Conservation (phyloP, 2,888 invertebrate species). For the Drosophila neonasuta region DNA sequence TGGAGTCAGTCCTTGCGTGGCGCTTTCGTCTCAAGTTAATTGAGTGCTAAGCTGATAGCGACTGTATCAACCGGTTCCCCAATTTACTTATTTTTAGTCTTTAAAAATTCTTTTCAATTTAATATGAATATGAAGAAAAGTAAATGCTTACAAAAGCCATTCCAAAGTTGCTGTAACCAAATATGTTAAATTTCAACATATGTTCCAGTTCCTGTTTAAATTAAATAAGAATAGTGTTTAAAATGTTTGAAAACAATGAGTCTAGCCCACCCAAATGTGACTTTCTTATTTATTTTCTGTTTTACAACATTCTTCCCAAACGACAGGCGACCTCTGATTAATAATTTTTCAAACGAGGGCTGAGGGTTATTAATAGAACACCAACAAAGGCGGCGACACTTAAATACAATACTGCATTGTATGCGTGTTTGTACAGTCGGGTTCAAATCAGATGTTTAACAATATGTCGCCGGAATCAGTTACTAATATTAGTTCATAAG, state of each 20-base stretch:
- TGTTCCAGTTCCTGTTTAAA: no score
- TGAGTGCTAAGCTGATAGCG: constrained; percentile 45
- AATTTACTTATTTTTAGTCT: no score
- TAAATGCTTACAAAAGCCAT: no score
- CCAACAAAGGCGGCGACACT: not conserved
- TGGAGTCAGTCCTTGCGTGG: constrained; percentile 12
- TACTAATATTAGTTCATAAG: constrained; percentile 4
- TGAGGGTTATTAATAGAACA: constrained; percentile 43
- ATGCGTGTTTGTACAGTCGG: no score
- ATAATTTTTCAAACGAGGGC: constrained; percentile 16
- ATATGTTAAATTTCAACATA: no score
- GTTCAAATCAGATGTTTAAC: constrained; percentile 25
- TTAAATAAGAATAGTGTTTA: no score
- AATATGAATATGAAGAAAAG: no score
- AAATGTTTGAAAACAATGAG: no score
- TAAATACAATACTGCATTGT: no score
- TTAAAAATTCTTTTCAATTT: no score
- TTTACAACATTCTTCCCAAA: not conserved
- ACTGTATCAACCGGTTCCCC: not conserved
- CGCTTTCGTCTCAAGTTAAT: constrained; percentile 44
- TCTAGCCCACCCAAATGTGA: not conserved
- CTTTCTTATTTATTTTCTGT: not conserved
- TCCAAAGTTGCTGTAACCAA: no score
- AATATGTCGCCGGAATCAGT: constrained; percentile 38
- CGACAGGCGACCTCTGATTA: constrained; percentile 22